These are phyloP conservation scores for Micropoecilia bifurca DNA, from an alignment of 2,797 vertebrate genomes.

Conservation along the genomic window DNA sequence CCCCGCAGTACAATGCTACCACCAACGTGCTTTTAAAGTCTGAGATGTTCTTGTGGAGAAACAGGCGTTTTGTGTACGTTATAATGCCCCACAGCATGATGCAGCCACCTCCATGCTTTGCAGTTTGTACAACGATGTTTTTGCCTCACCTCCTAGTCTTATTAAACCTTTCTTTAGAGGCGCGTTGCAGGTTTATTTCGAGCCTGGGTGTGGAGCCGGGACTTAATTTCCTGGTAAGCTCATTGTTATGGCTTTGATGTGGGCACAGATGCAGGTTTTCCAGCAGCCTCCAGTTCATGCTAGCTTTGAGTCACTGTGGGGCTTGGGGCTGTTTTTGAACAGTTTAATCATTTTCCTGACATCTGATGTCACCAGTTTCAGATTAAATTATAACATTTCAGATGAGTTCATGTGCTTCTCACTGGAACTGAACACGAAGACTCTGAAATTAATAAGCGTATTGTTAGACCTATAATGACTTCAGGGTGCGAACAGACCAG, in stretches of 20 bases:
- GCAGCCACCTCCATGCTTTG: not conserved
- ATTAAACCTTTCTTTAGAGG: not conserved
- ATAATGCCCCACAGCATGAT: not conserved
- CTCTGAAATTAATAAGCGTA: not conserved
- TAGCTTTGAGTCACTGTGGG: not conserved
- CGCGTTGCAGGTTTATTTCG: not conserved
- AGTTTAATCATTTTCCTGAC: not conserved
- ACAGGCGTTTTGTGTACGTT: not conserved
- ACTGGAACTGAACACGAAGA: not conserved
- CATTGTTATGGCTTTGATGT: not conserved
- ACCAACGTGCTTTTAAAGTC: not conserved
- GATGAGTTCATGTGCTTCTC: not conserved
- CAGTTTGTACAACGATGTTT: not conserved
- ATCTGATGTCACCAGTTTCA: not conserved
- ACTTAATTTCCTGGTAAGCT: not conserved
- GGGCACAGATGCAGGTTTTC: not conserved
- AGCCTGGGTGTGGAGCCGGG: not conserved
- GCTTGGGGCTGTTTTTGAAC: not conserved
- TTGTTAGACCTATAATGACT: not conserved
- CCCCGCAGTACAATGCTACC: not conserved
- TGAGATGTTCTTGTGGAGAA: not conserved
- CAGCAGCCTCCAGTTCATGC: not conserved
- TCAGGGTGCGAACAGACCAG: not conserved
- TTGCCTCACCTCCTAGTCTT: not conserved
- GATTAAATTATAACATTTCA: not conserved